Conservation (phyloP, 2,888 invertebrate genomes). For the Drosophila histrio region DNA sequence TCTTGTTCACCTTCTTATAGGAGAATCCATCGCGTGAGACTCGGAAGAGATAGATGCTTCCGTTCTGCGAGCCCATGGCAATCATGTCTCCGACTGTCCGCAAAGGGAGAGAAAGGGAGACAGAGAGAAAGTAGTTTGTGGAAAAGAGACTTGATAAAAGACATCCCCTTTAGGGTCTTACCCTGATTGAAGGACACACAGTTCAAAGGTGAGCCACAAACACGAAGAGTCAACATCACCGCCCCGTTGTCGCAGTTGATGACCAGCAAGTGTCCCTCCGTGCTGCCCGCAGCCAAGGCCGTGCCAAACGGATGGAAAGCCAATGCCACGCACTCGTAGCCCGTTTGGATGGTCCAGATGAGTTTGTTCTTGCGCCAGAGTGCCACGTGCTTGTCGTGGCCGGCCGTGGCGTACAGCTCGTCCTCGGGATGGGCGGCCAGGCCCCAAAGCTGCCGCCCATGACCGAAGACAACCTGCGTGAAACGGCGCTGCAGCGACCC, state of each 20-base stretch:
- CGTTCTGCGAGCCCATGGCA: conserved; percentile 96
- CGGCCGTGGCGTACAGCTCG: conserved; percentile 95
- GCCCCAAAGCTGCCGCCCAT: conserved; percentile 94
- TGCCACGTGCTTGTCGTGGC: conserved; percentile 95
- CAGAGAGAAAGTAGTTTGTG: background rate
- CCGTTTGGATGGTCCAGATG: conserved; percentile 94
- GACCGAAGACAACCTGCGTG: conserved; percentile 94
- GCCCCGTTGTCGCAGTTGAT: conserved; percentile 94
- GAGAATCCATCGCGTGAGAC: conserved; percentile 95
- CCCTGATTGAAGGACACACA: conserved; percentile 95
- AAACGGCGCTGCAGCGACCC: conserved; percentile 95
- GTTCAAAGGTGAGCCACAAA: conserved; percentile 94
- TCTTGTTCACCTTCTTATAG: conserved; percentile 95
- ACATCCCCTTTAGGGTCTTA: conserved; percentile 83
- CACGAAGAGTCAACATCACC: conserved; percentile 92
- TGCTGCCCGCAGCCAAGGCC: conserved; percentile 94
- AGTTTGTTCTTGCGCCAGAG: conserved; percentile 95
- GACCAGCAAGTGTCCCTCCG: conserved; percentile 94
- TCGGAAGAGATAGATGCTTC: conserved; percentile 90
- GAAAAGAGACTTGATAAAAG: background rate
- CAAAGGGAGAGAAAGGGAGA: background rate
- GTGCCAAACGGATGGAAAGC: conserved; percentile 95
- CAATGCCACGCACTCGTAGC: conserved; percentile 94
- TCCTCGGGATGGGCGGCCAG: conserved; percentile 95
- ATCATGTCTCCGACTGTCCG: conserved; percentile 91